These are phyloP conservation scores for Lysiphlebus fabarum DNA, from an alignment of 1,140 invertebrate genomes.

Conservation along the genomic window DNA sequence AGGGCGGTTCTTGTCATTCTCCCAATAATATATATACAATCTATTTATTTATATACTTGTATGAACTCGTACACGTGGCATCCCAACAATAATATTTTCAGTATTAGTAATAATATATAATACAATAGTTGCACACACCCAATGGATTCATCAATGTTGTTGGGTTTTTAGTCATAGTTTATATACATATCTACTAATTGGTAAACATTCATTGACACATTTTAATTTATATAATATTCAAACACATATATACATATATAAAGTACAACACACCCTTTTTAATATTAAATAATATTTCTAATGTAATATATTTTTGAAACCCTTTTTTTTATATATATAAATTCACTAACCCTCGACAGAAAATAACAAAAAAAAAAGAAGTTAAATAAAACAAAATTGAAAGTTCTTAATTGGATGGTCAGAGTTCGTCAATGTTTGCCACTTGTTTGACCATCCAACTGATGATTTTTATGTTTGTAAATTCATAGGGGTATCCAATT, in stretches of 20 bases:
- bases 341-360: too few relatives aligned
- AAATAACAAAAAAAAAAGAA: too few relatives aligned
- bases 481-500: too few relatives aligned
- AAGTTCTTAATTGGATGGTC: too few relatives aligned
- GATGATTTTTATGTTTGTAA: too few relatives aligned
- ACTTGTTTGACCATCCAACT: slow-evolving; percentile 3
- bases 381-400: too few relatives aligned
- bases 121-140: neutral
- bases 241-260: too few relatives aligned
- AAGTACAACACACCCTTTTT: neutral
- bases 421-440: neutral
- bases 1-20: slow-evolving; percentile 29
- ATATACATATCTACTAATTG: slow-evolving; percentile 14
- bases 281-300: too few relatives aligned
- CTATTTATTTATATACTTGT: slow-evolving; percentile 26
- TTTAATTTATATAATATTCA: too few relatives aligned
- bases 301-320: too few relatives aligned
- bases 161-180: neutral
- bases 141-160: slow-evolving; percentile 2
- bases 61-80: slow-evolving; percentile 35
- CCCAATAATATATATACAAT: too few relatives aligned
- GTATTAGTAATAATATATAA: neutral
- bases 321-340: too few relatives aligned
- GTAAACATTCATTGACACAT: slow-evolving; percentile 1
- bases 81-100: slow-evolving; percentile 29